Percentiles rank a stretch among this genome's conserved stretches.
These are phyloP conservation scores for Apostichopus californicus DNA, from an alignment of 35 echinoderm and acorn worm species.

Conservation along the genomic window DNA sequence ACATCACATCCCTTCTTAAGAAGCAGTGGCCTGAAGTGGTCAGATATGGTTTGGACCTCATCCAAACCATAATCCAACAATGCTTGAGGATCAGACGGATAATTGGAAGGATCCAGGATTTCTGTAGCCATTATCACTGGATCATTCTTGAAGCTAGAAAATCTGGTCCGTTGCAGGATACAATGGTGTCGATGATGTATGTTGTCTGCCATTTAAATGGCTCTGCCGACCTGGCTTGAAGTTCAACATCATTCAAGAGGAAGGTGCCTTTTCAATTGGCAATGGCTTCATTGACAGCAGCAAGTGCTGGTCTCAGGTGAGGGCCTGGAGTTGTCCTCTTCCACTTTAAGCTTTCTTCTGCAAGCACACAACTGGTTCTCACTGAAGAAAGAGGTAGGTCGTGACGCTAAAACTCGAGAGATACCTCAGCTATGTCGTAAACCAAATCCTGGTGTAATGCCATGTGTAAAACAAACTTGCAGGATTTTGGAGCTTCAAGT, in stretches of 20 bases:
- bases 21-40: constrained; percentile 43
- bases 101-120: constrained; percentile 48
- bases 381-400: constrained; percentile 29
- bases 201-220: no score
- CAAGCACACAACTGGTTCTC: background rate
- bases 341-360: constrained; percentile 4
- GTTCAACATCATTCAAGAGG: background rate
- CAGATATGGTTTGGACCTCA: constrained; percentile 22
- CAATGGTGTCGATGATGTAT: background rate
- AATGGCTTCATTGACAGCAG: background rate
- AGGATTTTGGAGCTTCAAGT: constrained; percentile 29
- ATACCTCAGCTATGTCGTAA: constrained; percentile 54
- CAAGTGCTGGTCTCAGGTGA: background rate
- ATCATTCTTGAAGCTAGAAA: background rate
- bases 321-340: constrained; percentile 10
- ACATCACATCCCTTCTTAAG: constrained; percentile 38
- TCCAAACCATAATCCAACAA: constrained; percentile 43
- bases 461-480: constrained; percentile 43
- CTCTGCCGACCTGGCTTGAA: background rate
- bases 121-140: constrained; percentile 21
- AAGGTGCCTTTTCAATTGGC: background rate
- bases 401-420: constrained; percentile 46
- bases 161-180: background rate
- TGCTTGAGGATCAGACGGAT: background rate
- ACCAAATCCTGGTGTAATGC: constrained; percentile 50